These are phyloP conservation scores for Phataginus tetradactyla DNA, from an alignment of 2,797 vertebrate genomes.

Conservation along the genomic window DNA sequence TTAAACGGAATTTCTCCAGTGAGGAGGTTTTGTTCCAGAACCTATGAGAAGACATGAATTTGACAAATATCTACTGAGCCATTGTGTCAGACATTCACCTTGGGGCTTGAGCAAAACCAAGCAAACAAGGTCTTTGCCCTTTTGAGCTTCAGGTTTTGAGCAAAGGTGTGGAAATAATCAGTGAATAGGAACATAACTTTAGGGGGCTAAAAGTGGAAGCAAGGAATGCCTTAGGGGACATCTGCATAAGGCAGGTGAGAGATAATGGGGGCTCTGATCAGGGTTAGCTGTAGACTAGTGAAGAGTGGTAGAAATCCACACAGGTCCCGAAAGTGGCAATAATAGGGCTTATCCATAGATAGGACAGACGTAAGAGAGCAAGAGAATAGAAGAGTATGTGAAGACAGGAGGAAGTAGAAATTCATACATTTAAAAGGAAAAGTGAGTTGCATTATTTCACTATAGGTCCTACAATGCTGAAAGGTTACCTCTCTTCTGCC, in stretches of 20 bases:
- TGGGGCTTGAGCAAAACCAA: not conserved
- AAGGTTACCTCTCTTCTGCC: not conserved
- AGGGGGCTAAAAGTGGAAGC: not conserved
- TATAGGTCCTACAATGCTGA: not conserved
- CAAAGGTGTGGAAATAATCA: not conserved
- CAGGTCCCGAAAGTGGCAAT: not conserved
- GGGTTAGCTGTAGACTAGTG: not conserved
- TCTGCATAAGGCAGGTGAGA: not conserved
- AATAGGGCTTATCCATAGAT: not conserved
- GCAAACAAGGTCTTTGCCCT: not conserved
- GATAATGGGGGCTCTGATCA: accelerated
- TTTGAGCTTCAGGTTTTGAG: not conserved
- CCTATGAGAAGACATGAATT: not conserved
- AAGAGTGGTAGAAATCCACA: not conserved
- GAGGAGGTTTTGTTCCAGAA: not conserved
- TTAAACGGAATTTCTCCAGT: not conserved
- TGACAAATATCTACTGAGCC: not conserved
- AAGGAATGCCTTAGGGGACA: not conserved
- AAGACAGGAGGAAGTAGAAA: not conserved
- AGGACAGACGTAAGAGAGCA: not conserved
- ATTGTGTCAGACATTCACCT: not conserved
- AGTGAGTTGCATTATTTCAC: not conserved
- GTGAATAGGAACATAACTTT: not conserved
- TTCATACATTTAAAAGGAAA: not conserved
- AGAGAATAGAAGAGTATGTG: no score